These are phyloP conservation scores for Aeoliscus strigatus DNA, from an alignment of 2,797 vertebrate genomes.

Conservation along the genomic window DNA sequence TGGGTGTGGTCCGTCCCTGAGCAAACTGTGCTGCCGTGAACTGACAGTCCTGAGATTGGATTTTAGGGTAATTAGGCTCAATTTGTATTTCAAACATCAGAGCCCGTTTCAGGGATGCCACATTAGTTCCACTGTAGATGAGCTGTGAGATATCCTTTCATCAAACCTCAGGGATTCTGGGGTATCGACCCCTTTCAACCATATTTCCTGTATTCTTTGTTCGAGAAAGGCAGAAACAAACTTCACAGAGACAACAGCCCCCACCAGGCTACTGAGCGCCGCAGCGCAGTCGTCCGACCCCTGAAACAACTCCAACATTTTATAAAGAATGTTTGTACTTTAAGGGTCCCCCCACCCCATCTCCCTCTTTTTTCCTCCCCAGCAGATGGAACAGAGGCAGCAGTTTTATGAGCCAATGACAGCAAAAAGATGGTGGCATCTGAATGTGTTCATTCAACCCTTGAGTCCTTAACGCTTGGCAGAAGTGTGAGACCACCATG, in stretches of 20 bases:
- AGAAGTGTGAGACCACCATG: conserved; percentile 49
- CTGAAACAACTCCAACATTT: conserved; percentile 63
- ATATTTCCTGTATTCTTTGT: conserved; percentile 41
- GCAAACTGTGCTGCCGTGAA: too few relatives aligned
- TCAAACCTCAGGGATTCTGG: conserved; percentile 56
- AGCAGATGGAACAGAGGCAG: conserved; percentile 64
- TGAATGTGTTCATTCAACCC: conserved; percentile 70
- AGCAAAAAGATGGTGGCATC: conserved; percentile 69
- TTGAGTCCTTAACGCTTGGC: conserved; percentile 63
- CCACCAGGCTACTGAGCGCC: conserved; percentile 35
- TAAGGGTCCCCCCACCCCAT: conserved; percentile 19
- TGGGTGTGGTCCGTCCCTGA: too few relatives aligned
- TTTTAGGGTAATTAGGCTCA: conserved; percentile 73
- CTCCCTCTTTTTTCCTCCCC: conserved; percentile 32
- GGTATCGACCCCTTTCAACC: conserved; percentile 41
- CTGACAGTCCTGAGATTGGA: conserved; percentile 49
- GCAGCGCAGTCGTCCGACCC: conserved; percentile 38
- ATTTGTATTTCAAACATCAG: conserved; percentile 74
- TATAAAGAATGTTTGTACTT: conserved; percentile 71
- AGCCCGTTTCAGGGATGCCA: conserved; percentile 62
- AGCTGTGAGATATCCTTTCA: conserved; percentile 68
- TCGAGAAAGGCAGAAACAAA: conserved; percentile 42
- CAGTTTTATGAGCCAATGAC: conserved; percentile 77
- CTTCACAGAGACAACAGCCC: conserved; percentile 52
- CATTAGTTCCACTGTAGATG: conserved; percentile 75